Evolutionary conservation across 2,797 vertebrate species (phyloP).

Genomic region (Cirrhinus mrigala): DNA sequence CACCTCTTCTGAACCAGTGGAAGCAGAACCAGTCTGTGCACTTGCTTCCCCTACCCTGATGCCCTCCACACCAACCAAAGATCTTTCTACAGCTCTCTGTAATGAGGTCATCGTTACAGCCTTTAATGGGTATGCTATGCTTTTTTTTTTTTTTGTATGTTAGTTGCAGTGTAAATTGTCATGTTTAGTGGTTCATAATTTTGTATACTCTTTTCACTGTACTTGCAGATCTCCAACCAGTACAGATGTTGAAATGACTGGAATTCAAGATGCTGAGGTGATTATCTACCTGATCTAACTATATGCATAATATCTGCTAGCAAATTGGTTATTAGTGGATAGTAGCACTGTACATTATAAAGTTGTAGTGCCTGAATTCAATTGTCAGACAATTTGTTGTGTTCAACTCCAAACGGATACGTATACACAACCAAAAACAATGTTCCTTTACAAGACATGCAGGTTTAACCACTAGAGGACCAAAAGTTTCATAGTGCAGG

Average conservation of each 20-base stretch:
- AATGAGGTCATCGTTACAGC: not conserved
- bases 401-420: too few species aligned
- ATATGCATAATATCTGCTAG: not conserved
- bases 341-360: not conserved
- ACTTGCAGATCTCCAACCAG: constrained; percentile 19
- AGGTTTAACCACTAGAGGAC: not conserved
- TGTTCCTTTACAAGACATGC: not conserved
- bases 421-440: not conserved
- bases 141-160: not conserved
- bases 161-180: not conserved
- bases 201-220: not conserved
- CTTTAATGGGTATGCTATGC: constrained; percentile 35
- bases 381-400: too few species aligned
- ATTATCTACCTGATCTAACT: constrained; percentile 26
- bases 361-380: not conserved
- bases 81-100: constrained; percentile 33
- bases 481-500: not conserved
- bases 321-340: not conserved
- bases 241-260: constrained; percentile 54
- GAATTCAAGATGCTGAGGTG: constrained; percentile 72
- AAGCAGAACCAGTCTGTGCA: constrained; percentile 8
- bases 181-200: not conserved
- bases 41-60: constrained; percentile 23
- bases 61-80: constrained; percentile 50
- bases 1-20: constrained; percentile 9